Conservation (phyloP, 2,888 invertebrate genomes). For the Brassicogethes aeneus region DNA sequence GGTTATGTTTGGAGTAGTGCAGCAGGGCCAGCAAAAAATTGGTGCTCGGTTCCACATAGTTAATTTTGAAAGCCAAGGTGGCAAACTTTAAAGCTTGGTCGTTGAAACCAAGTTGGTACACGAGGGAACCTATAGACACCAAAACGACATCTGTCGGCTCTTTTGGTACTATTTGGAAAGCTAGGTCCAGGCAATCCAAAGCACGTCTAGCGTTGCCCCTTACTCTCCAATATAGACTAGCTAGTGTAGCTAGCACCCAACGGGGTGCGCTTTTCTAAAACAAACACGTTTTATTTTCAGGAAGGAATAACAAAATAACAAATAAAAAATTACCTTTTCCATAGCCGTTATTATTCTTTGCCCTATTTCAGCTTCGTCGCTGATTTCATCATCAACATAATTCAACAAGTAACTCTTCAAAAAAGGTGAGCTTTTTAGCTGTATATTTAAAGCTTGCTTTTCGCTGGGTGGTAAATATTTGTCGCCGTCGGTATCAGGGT, state of each 20-base stretch:
- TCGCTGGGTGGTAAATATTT: conserved; percentile 37
- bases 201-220: conserved; percentile 60
- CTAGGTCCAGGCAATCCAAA: conserved; percentile 58
- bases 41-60: conserved; percentile 60
- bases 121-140: conserved; percentile 59
- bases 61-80: conserved; percentile 52
- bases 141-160: conserved; percentile 58
- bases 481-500: conserved; percentile 31
- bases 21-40: conserved; percentile 60
- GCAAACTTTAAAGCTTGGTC: conserved; percentile 55
- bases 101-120: conserved; percentile 54
- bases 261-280: conserved; percentile 59
- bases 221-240: conserved; percentile 71
- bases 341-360: conserved; percentile 66
- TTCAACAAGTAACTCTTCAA: conserved; percentile 32
- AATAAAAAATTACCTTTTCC: conserved; percentile 45
- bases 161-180: conserved; percentile 48
- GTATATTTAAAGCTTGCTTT: conserved; percentile 23
- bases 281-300: background rate
- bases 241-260: conserved; percentile 65
- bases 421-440: conserved; percentile 27
- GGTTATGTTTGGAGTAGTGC: conserved; percentile 54
- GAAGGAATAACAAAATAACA: background rate
- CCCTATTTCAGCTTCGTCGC: conserved; percentile 63
- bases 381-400: conserved; percentile 36